These are phyloP conservation scores for Apantesis nais DNA, from an alignment of 2,888 invertebrate genomes.

Conservation along the genomic window DNA sequence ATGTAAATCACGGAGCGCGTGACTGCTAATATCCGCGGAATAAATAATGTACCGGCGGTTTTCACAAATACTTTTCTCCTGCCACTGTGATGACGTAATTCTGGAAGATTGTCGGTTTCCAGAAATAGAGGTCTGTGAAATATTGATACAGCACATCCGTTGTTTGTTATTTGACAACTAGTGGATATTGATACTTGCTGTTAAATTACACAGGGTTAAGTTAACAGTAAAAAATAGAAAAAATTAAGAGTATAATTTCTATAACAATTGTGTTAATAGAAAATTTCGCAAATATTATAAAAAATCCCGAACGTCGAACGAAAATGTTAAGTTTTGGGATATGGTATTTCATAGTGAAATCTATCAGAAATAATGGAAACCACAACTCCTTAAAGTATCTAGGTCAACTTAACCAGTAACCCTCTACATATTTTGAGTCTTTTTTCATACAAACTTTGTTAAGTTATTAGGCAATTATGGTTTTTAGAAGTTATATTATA, in stretches of 20 bases:
- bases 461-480: neutral
- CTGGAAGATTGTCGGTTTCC: constrained; percentile 42
- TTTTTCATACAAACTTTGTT: neutral
- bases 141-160: constrained; percentile 53
- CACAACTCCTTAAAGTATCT: no score
- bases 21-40: constrained; percentile 71
- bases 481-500: no score
- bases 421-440: neutral
- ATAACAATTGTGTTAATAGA: no score
- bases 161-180: constrained; percentile 46
- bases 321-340: no score
- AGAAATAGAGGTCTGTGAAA: constrained; percentile 49
- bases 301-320: no score
- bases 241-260: no score
- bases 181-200: constrained; percentile 31
- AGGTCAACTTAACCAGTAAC: no score
- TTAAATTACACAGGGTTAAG: neutral
- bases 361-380: no score
- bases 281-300: no score
- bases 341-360: no score
- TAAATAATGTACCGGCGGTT: constrained; percentile 65
- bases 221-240: no score
- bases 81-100: constrained; percentile 38
- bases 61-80: constrained; percentile 59
- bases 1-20: constrained; percentile 65